Percentiles rank a stretch among this genome's conserved stretches.
These are phyloP conservation scores for Nephrotoma appendiculata DNA, from an alignment of 2,888 invertebrate species.

Conservation along the genomic window DNA sequence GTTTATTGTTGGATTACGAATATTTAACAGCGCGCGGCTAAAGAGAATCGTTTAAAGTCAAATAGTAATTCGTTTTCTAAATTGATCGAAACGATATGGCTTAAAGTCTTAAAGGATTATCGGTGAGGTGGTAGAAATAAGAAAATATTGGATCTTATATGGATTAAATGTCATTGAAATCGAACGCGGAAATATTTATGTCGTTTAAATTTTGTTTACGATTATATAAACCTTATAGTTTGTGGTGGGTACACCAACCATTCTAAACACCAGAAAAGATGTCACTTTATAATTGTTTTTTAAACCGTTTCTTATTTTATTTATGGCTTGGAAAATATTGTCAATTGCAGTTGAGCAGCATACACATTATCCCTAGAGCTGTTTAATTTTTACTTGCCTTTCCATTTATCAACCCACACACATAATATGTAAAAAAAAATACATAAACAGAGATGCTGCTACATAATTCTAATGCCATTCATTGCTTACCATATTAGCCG, in stretches of 20 bases:
- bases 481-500: neutral
- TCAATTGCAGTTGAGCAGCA: neutral
- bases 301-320: neutral
- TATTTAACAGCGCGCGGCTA: neutral
- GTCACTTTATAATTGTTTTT: neutral
- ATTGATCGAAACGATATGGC: neutral
- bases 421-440: neutral
- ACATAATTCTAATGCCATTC: neutral
- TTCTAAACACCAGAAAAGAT: too few relatives aligned
- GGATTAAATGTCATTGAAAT: neutral
- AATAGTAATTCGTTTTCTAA: neutral
- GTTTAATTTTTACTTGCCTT: neutral
- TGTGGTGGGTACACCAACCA: too few relatives aligned
- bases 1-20: neutral
- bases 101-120: neutral
- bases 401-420: neutral
- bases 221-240: too few relatives aligned
- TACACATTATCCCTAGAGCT: neutral
- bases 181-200: neutral
- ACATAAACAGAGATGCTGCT: neutral
- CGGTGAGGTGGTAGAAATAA: neutral
- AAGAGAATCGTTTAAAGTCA: neutral
- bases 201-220: neutral
- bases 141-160: neutral
- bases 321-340: neutral